Base-by-base conservation (phyloP, 2,797 vertebrate genomes). In the Acanthurus tractus region DNA sequence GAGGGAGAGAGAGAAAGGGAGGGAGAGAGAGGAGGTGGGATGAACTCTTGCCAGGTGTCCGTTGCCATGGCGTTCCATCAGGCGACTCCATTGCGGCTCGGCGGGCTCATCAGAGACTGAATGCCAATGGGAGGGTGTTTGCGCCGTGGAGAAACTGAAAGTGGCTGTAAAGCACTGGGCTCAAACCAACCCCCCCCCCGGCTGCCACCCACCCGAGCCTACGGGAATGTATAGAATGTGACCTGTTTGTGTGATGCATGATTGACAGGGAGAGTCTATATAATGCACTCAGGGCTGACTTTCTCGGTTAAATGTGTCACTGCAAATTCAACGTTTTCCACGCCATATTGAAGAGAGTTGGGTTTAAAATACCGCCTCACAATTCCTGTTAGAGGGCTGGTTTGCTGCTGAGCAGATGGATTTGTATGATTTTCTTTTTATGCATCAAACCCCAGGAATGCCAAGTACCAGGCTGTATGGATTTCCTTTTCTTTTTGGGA, bases 51-150 rank as follows among this genome's bases (percentile, higher is more conserved):
- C 97, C 97, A 99, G 95, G 94, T 95, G 96, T 96, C 97, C 94
- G 95, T 98, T 98, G 97, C 96, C 96, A 97, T 96, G 96, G 96
- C 94, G 95, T 97, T 98, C 96, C 95, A 96, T 97, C 97, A 96
- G 96, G 96, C 95, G 94, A 97, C 97, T 97, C 96, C 96, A 96
- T 87, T 76, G 90, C 85, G 34, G 84, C 84, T 83, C 95, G 94
- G 94, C 90, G 89, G 94, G 95, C 95, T 96, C 95, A 96, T 96
- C 95, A 86, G 95, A 95, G 95, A 93, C 95, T 96, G 96, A 95
- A 96, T 96, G 96, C 95, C 95, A 92, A 94, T 94, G 92, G 92
- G 94, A 93, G 93, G 89, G 80, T 45, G 70, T 83, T 83, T 70
- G 66, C 25, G 36, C 70, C 36, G 76, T 15, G 59, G 86, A 88